Evolutionary conservation across 2,113 vertebrate species (phyloP).

Genomic region (Psammodynastes pulverulentus): DNA sequence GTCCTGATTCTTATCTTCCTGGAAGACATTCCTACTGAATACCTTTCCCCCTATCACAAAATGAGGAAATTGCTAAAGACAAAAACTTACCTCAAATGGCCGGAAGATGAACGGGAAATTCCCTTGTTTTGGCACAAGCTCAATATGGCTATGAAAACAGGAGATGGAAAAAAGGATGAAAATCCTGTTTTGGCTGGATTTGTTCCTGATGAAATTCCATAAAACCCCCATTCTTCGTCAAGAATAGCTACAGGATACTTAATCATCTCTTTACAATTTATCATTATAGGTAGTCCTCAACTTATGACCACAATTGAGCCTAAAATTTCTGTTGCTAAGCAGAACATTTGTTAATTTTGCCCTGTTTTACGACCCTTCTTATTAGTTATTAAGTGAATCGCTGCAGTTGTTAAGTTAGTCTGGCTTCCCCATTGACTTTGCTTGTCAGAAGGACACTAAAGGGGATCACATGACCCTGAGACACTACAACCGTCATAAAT

Average conservation of each 20-base stretch:
- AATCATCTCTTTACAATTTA: not conserved
- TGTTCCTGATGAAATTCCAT: not conserved
- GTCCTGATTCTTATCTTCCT: constrained; percentile 79
- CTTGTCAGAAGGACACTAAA: not conserved
- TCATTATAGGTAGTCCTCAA: not conserved
- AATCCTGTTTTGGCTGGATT: constrained; percentile 6
- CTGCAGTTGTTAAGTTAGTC: not conserved
- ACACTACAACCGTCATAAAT: not conserved
- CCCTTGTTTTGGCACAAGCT: constrained; percentile 80
- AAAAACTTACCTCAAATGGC: constrained; percentile 82
- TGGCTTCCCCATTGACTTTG: not conserved
- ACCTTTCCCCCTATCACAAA: constrained; percentile 76
- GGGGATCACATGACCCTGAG: not conserved
- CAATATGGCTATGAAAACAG: constrained; percentile 46
- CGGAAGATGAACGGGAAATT: constrained; percentile 67
- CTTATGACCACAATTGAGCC: not conserved
- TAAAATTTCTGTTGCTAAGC: not conserved
- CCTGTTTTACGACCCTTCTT: not conserved
- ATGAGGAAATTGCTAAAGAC: constrained; percentile 83
- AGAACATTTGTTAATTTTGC: not conserved
- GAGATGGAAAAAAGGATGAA: constrained; percentile 24
- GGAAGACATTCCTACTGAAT: constrained; percentile 72
- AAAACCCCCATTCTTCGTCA: not conserved
- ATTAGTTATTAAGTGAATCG: not conserved
- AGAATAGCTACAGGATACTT: not conserved